Percentiles rank a stretch among this genome's conserved stretches.
These are phyloP conservation scores for Capitulum mitella DNA, from an alignment of 2,888 invertebrate species.

Conservation along the genomic window DNA sequence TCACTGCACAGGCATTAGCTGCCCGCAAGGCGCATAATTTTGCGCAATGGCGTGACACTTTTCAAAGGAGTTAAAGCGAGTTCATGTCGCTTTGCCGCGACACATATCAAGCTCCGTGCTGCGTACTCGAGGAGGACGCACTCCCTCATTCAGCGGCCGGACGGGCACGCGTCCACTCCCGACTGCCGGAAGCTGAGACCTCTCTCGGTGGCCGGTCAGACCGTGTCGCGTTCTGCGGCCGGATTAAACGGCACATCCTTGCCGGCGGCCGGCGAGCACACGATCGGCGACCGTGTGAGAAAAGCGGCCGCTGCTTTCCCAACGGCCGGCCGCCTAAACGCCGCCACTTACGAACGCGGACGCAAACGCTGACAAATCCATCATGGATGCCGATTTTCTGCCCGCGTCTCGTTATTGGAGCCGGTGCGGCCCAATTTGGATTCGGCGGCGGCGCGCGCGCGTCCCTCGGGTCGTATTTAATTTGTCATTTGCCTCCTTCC, in stretches of 20 bases:
- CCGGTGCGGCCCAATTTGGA: not conserved
- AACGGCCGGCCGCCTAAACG: not conserved
- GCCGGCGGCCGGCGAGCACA: not conserved
- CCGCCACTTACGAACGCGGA: not conserved
- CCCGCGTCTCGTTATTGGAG: not conserved
- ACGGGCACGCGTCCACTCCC: too few relatives aligned
- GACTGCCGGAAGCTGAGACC: too few relatives aligned
- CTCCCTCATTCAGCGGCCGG: too few relatives aligned
- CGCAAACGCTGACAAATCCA: not conserved
- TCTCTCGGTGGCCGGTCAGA: too few relatives aligned
- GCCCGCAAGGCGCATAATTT: too few relatives aligned
- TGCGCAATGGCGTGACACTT: too few relatives aligned
- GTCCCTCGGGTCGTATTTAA: not conserved
- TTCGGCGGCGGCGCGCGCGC: not conserved
- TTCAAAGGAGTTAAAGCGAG: too few relatives aligned
- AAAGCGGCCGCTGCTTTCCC: not conserved
- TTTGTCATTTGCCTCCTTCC: not conserved
- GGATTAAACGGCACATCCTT: not conserved
- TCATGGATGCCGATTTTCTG: not conserved
- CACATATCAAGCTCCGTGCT: too few relatives aligned
- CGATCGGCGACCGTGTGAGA: not conserved
- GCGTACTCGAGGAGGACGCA: too few relatives aligned
- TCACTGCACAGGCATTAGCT: too few relatives aligned
- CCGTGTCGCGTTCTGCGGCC: too few relatives aligned
- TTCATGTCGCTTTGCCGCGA: too few relatives aligned